phyloP scores from a whole-genome alignment of 2,113 vertebrate genomes.

The Uria aalge region DNA sequence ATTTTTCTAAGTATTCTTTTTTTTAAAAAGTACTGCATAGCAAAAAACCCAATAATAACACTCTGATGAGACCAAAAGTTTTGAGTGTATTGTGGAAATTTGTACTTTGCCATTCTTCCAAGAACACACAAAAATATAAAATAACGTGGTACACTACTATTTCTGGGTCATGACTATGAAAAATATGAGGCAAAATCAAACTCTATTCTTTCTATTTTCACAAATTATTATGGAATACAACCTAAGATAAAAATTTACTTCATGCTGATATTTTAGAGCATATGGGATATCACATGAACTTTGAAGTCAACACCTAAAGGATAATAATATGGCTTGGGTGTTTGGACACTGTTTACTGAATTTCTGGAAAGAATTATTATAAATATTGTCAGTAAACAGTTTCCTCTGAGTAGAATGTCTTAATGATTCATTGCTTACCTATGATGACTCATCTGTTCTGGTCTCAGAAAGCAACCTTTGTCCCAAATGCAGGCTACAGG shows the following conservation, averaged over 20 bases:
- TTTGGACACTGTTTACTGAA: not conserved
- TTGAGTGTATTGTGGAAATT: not conserved
- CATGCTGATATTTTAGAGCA: not conserved
- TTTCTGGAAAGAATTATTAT: not conserved
- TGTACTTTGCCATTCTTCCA: not conserved
- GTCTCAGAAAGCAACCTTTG: not conserved
- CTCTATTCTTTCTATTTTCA: not conserved
- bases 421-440: not conserved
- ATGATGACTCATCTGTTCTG: not conserved
- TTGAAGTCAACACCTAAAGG: not conserved
- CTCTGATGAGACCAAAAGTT: not conserved
- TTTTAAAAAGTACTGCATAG: not conserved
- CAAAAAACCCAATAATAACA: not conserved
- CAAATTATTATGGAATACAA: not conserved
- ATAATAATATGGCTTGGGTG: not conserved
- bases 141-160: too few species aligned
- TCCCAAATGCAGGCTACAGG: not conserved
- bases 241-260: not conserved
- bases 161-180: not conserved
- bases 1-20: not conserved
- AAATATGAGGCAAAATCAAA: not conserved
- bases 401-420: not conserved
- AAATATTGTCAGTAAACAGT: not conserved
- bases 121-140: not conserved
- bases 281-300: not conserved